phyloP scores from a whole-genome alignment of 2,888 invertebrate species.

The Azorinus chamasolen region DNA sequence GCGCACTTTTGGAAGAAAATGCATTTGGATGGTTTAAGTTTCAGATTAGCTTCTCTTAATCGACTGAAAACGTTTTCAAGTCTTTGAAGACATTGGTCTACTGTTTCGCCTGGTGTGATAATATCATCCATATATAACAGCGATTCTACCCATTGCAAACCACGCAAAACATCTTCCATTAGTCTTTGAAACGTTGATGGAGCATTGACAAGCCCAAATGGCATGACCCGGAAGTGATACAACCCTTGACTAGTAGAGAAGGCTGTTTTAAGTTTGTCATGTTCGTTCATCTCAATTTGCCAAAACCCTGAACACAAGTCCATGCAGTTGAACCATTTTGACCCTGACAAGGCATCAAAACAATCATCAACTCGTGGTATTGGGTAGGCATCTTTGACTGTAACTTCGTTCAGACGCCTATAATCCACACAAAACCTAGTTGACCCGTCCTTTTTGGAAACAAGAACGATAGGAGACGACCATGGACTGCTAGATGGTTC shows the following conservation, averaged over 20 bases:
- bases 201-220: conserved; percentile 55
- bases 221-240: conserved; percentile 56
- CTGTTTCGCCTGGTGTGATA: conserved; percentile 22
- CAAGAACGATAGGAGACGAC: conserved; percentile 41
- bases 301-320: conserved; percentile 60
- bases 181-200: conserved; percentile 67
- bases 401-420: conserved; percentile 38
- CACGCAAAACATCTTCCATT: conserved; percentile 54
- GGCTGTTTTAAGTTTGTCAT: conserved; percentile 58
- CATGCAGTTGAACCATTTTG: conserved; percentile 56
- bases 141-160: conserved; percentile 42
- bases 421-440: conserved; percentile 51
- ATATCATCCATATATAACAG: conserved; percentile 52
- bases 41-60: conserved; percentile 26
- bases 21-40: conserved; percentile 48
- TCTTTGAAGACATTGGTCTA: conserved; percentile 19
- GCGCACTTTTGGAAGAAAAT: conserved; percentile 31
- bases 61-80: conserved; percentile 34
- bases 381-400: conserved; percentile 45
- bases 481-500: conserved; percentile 51
- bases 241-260: conserved; percentile 49
- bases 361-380: conserved; percentile 57
- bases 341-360: conserved; percentile 51
- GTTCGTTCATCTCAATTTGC: conserved; percentile 50
- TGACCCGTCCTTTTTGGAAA: conserved; percentile 49